Conservation (phyloP, 92 coral and sea anemone species). For the Phymanthus crucifer region DNA sequence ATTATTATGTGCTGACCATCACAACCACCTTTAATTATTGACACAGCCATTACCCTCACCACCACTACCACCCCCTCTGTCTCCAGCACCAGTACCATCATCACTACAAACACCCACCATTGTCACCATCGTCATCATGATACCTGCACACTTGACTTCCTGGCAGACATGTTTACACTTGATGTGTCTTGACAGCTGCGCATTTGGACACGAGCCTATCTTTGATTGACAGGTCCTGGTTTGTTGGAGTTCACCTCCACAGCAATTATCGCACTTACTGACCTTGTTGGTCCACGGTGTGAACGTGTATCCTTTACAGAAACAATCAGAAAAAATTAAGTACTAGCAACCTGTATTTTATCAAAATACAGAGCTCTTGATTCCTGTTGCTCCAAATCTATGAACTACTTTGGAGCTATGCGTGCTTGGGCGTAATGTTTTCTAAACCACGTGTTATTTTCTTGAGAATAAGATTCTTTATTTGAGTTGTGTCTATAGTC, state of each 20-base stretch:
- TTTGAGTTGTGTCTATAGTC: no score
- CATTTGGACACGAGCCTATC: conserved; percentile 15
- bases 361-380: no score
- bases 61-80: no score
- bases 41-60: neutral
- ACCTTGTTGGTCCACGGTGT: conserved; percentile 2
- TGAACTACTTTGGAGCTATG: no score
- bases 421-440: no score
- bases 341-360: no score
- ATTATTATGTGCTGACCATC: no score
- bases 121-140: neutral
- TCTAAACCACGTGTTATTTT: no score
- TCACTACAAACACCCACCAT: neutral
- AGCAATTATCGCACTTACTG: conserved; percentile 26
- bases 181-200: conserved; percentile 16
- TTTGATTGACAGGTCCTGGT: conserved; percentile 23
- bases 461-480: no score
- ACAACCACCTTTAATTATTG: no score
- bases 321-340: no score
- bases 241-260: conserved; percentile 30
- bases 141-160: conserved; percentile 30
- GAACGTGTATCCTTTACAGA: conserved; percentile 12
- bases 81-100: neutral
- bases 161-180: conserved; percentile 31
- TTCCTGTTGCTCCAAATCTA: no score